Evolutionary conservation across 2,797 vertebrate species (phyloP).

Genomic region (Taeniopygia guttata): DNA sequence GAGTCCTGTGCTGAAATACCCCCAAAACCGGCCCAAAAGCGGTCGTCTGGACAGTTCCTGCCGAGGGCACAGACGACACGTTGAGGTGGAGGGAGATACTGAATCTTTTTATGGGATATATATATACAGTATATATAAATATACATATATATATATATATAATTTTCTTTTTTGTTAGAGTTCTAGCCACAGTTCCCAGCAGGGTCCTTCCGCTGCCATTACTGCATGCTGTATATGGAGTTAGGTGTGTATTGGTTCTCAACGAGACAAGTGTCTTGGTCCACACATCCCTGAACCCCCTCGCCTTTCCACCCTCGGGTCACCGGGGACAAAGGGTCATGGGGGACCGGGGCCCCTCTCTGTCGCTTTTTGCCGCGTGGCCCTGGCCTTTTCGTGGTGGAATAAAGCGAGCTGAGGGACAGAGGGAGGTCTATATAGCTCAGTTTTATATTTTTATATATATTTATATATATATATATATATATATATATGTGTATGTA

Average conservation of each 20-base stretch:
- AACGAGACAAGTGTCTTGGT: constrained; percentile 31
- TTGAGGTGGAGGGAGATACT: constrained; percentile 61
- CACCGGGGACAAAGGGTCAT: neutral
- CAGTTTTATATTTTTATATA: neutral
- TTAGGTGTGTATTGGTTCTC: constrained; percentile 76
- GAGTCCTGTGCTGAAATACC: neutral
- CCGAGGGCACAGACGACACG: constrained; percentile 2
- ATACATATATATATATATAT: constrained; percentile 65
- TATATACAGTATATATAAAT: constrained; percentile 72
- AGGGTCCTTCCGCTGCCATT: constrained; percentile 65
- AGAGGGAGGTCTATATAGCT: neutral
- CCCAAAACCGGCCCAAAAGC: neutral
- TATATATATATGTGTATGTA: accelerated
- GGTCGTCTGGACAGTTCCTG: constrained; percentile 43
- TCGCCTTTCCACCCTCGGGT: neutral
- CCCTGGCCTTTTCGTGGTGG: neutral
- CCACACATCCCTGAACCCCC: neutral
- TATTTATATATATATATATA: neutral
- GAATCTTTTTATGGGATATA: constrained; percentile 72
- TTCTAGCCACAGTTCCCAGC: constrained; percentile 73
- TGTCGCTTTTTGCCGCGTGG: neutral
- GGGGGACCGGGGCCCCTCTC: neutral
- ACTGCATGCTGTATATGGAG: constrained; percentile 70
- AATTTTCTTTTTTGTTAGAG: constrained; percentile 53
- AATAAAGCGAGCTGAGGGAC: neutral